Conservation (phyloP, 1,140 invertebrate species). For the Micrasema minimum region DNA sequence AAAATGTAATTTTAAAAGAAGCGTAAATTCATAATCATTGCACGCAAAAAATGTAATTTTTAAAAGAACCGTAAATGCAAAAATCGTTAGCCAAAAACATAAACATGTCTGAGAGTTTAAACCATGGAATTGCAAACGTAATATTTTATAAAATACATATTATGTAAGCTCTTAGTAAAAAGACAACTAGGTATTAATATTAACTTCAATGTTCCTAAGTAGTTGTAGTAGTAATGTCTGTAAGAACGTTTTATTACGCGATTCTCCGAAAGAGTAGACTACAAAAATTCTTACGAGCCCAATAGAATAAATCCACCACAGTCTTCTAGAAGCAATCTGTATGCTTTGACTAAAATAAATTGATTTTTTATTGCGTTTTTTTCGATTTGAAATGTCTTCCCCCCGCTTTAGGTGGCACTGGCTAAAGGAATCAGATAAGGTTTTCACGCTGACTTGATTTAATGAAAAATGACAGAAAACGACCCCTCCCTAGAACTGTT, state of each 20-base stretch:
- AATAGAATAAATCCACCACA: conserved; percentile 20
- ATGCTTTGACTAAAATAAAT: conserved; percentile 51
- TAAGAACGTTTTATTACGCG: conserved; percentile 7
- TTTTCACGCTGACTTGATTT: conserved; percentile 53
- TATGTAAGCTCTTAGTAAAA: no score
- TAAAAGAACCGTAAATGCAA: no score
- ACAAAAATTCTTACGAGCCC: not conserved
- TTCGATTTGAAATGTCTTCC: conserved; percentile 38
- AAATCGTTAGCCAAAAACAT: no score
- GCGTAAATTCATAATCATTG: no score
- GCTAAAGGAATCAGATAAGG: conserved; percentile 51
- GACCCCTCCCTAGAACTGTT: conserved; percentile 28
- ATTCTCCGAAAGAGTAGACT: not conserved
- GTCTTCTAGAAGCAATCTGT: conserved; percentile 22
- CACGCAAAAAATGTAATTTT: no score
- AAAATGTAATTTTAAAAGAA: no score
- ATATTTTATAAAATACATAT: no score
- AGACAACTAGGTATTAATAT: no score
- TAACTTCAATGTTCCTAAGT: no score
- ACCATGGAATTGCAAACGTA: no score
- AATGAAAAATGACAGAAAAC: conserved; percentile 53
- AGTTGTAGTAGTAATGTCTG: no score
- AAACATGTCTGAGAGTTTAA: no score
- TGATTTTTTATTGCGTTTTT: conserved; percentile 51
- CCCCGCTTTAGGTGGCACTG: conserved; percentile 1